Evolutionary conservation across 2,888 invertebrate genomes (phyloP).

Genomic region (Melikaiella ostensackeni): DNA sequence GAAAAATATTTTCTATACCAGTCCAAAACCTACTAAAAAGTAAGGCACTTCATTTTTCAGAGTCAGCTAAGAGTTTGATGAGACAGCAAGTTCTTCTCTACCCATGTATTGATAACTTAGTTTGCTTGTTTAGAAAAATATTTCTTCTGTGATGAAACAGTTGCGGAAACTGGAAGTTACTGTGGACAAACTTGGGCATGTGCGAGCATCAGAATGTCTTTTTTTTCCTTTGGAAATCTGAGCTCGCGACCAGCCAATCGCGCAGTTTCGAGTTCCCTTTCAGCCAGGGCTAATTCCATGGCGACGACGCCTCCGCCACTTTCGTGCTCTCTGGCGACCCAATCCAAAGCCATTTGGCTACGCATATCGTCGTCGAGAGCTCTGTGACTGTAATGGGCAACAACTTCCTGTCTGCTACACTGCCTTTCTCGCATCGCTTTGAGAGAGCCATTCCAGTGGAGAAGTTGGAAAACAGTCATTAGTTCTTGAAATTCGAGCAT

Average conservation of each 20-base stretch:
- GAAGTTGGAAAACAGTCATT: constrained; percentile 97
- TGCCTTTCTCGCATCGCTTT: constrained; percentile 97
- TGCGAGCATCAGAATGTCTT: constrained; percentile 94
- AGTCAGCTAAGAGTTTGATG: background rate
- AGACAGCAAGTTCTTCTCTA: background rate
- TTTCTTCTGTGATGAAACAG: background rate
- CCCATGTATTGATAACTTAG: background rate
- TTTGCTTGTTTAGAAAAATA: constrained; percentile 23
- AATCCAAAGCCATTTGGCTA: constrained; percentile 96
- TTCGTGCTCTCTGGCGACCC: constrained; percentile 91
- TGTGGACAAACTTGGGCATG: constrained; percentile 85
- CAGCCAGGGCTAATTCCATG: constrained; percentile 89
- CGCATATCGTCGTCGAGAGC: constrained; percentile 97
- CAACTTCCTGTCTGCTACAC: constrained; percentile 94
- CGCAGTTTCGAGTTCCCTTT: constrained; percentile 91
- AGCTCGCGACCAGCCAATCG: constrained; percentile 93
- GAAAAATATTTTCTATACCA: background rate
- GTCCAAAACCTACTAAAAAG: background rate
- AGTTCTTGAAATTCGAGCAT: constrained; percentile 98
- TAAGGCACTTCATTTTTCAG: background rate
- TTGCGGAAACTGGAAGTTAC: constrained; percentile 54
- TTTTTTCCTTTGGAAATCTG: constrained; percentile 96
- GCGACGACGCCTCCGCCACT: constrained; percentile 85
- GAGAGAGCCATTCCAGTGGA: constrained; percentile 98
- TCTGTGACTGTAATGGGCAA: constrained; percentile 95